A percentile compares a stretch with the other conserved stretches of the same genome.
Conservation (phyloP, 2,888 invertebrate genomes). For the Agrotis clavis region DNA sequence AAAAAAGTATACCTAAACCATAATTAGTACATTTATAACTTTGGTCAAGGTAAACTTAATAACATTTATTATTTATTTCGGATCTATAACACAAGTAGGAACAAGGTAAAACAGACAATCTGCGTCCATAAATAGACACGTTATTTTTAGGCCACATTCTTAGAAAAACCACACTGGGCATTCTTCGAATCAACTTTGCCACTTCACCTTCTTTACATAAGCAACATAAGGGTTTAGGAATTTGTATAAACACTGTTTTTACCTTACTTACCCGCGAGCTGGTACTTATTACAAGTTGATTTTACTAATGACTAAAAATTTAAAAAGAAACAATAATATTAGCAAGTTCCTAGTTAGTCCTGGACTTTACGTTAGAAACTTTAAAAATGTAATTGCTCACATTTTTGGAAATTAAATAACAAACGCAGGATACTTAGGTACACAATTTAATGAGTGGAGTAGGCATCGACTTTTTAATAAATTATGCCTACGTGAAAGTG, state of each 20-base stretch:
- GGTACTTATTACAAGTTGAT: no score
- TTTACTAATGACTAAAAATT: no score
- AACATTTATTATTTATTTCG: constrained; percentile 9
- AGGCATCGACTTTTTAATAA: not conserved
- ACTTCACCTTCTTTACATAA: not conserved
- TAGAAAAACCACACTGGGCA: not conserved
- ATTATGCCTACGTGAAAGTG: not conserved
- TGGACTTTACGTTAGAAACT: no score
- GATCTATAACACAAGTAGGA: not conserved
- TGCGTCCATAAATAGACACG: not conserved
- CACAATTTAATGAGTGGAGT: not conserved
- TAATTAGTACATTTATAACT: constrained; percentile 29
- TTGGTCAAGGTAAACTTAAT: constrained; percentile 8
- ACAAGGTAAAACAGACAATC: not conserved
- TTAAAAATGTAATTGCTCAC: no score
- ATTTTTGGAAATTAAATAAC: no score
- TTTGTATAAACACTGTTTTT: not conserved
- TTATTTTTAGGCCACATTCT: constrained; percentile 15
- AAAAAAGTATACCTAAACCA: constrained; percentile 13
- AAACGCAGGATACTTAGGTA: no score
- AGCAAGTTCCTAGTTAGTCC: no score
- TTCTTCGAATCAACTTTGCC: not conserved
- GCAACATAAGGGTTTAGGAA: not conserved
- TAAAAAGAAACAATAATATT: no score
- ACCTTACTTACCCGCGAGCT: not conserved